Percentiles rank a stretch among this genome's conserved stretches.
Evolutionary conservation across 2,113 vertebrate genomes (phyloP).

Genomic region (Cromileptes altivelis): DNA sequence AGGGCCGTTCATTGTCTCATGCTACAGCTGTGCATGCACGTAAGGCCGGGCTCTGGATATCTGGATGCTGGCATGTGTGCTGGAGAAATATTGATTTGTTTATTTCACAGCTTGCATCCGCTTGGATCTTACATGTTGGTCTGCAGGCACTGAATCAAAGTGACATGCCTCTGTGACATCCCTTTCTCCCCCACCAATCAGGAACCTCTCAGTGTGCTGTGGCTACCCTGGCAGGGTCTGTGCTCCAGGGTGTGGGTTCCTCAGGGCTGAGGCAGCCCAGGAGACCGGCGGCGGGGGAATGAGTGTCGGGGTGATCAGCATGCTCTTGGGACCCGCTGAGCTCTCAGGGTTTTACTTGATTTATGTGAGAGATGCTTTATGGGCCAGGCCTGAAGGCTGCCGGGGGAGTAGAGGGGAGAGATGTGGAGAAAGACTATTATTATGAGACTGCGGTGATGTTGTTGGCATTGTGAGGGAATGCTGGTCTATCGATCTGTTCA

Average conservation of each 20-base stretch:
- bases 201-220: conserved; percentile 22
- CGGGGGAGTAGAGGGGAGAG: conserved; percentile 34
- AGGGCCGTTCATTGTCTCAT: neutral
- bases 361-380: conserved; percentile 64
- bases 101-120: conserved; percentile 56
- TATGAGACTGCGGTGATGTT: conserved; percentile 52
- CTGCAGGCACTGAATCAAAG: conserved; percentile 54
- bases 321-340: conserved; percentile 54
- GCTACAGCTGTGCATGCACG: neutral
- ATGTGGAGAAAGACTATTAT: conserved; percentile 53
- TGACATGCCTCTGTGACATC: conserved; percentile 47
- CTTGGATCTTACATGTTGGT: conserved; percentile 40
- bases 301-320: conserved; percentile 64
- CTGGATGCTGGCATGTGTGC: conserved; percentile 7
- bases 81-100: conserved; percentile 66
- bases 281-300: conserved; percentile 37
- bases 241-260: conserved; percentile 49
- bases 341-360: conserved; percentile 67
- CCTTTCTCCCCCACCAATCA: conserved; percentile 10
- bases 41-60: conserved; percentile 7
- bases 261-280: conserved; percentile 44
- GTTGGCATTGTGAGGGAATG: conserved; percentile 62
- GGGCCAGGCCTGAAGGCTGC: conserved; percentile 51
- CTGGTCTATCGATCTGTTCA: conserved; percentile 55
- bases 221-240: conserved; percentile 44